Base-by-base conservation (phyloP, 2,888 invertebrate species). In the Ernsta delagoae region DNA sequence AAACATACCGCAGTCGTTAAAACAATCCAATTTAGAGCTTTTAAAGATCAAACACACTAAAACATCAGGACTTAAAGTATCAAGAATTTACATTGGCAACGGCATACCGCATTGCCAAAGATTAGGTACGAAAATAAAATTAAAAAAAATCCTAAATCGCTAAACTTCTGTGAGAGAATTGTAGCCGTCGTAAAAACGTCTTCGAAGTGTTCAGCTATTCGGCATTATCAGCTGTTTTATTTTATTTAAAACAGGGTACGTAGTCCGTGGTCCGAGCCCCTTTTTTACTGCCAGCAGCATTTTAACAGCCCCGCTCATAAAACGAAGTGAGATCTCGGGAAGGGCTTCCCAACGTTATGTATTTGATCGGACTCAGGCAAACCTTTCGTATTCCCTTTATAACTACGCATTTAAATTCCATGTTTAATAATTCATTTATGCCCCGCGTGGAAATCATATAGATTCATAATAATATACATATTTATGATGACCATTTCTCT, bases 281-380 rank as follows among this genome's bases (percentile, higher is more conserved):
- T 24, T 67, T 56, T 60, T 67, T 67, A 67, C 53, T 67, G 7
- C 66, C 31, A 16, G 60, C 66, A 34, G 43, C 53, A 67, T 67
- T 67, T 66, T 67, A 67, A 67, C 41, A 54, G 53, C 59, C 53
- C 16, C 31, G 12, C 31, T 54, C 66, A 41, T 67, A 67, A 67
- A 67, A 60, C 43, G 66, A n/a, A 54, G 66, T 54, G 66, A 60
- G 66, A 67, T 67, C 60, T 60, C 34, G 41, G 34, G 8, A 12
- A 53, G 60, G 5, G 59, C 43, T 50, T 24, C 16, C 60, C 66
- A 60, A 60, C 53, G 41, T 24, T 45, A 60, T 67, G 66, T 67
- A 54, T 67, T 54, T 54, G 66, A 66, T 66, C 66, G 34, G 43
- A 60, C 53, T 39, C 59, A 8, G 39, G 41, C 41, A 66, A 54